Evolutionary conservation across 37 sponge, comb jelly and placozoan species (phyloP).

Genomic region (Haliclona indistincta): DNA sequence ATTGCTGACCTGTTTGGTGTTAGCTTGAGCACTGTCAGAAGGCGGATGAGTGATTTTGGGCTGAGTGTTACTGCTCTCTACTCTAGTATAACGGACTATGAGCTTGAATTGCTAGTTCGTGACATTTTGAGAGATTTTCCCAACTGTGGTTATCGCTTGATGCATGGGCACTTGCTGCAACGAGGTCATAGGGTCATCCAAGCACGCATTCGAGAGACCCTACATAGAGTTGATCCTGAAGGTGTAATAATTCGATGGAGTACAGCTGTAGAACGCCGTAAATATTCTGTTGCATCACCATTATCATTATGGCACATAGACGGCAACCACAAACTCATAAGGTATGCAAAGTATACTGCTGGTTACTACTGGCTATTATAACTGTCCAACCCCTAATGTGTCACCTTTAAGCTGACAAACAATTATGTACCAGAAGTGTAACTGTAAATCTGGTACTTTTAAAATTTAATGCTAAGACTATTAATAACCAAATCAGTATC

Average conservation of each 20-base stretch:
- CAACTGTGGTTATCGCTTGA: conserved; percentile 18
- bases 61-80: conserved; percentile 8
- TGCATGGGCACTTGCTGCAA: conserved; percentile 6
- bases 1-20: not conserved
- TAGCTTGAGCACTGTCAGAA: conserved; percentile 14
- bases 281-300: not conserved
- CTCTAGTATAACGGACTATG: conserved; percentile 7
- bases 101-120: not conserved
- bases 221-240: conserved; percentile 16
- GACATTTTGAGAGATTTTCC: not conserved
- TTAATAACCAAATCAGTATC: too few species aligned
- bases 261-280: not conserved
- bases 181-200: not conserved
- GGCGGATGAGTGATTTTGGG: conserved; percentile 31
- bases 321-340: conserved; percentile 59
- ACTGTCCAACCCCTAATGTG: too few species aligned
- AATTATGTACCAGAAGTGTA: too few species aligned
- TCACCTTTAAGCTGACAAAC: too few species aligned
- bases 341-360: too few species aligned
- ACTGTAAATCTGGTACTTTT: too few species aligned
- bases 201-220: conserved; percentile 7
- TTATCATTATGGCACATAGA: conserved; percentile 49
- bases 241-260: conserved; percentile 14
- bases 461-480: too few species aligned
- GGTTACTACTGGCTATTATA: too few species aligned